phyloP scores from a whole-genome alignment of 2,797 vertebrate species.

The Rhynchotus rufescens region DNA sequence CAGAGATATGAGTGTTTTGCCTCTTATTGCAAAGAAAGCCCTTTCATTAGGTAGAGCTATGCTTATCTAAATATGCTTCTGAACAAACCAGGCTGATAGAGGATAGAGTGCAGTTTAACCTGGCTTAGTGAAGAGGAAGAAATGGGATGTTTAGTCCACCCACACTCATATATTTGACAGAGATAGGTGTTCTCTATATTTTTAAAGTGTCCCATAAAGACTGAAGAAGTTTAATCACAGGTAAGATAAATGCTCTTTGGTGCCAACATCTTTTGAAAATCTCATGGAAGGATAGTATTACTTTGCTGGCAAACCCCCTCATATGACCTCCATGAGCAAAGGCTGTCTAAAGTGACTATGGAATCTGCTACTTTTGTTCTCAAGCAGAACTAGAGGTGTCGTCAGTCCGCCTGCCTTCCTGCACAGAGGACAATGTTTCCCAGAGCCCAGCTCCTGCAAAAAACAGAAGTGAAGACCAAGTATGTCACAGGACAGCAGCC shows the following conservation, averaged over 20 bases:
- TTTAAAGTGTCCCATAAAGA: background rate
- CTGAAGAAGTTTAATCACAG: background rate
- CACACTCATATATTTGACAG: background rate
- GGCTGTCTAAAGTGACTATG: background rate
- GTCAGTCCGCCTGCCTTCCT: background rate
- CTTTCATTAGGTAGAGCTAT: conserved; percentile 33
- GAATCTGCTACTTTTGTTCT: background rate
- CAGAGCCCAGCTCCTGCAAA: background rate
- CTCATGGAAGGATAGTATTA: background rate
- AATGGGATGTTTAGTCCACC: conserved; percentile 58
- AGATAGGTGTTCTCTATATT: background rate
- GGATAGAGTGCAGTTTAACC: conserved; percentile 49
- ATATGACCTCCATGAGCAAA: background rate
- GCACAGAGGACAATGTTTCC: background rate
- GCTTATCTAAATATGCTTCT: conserved; percentile 29
- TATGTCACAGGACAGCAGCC: background rate
- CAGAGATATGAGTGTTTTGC: conserved; percentile 10
- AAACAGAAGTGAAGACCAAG: background rate
- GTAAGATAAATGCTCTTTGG: background rate
- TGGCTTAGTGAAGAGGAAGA: conserved; percentile 38
- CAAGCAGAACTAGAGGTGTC: background rate
- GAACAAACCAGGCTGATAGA: conserved; percentile 33
- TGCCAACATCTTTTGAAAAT: background rate
- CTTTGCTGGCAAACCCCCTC: background rate
- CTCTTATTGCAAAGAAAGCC: conserved; percentile 27